A percentile compares a stretch with the other conserved stretches of the same genome.
Conservation (phyloP, 2,888 invertebrate genomes). For the Cyrtodaria siliqua region DNA sequence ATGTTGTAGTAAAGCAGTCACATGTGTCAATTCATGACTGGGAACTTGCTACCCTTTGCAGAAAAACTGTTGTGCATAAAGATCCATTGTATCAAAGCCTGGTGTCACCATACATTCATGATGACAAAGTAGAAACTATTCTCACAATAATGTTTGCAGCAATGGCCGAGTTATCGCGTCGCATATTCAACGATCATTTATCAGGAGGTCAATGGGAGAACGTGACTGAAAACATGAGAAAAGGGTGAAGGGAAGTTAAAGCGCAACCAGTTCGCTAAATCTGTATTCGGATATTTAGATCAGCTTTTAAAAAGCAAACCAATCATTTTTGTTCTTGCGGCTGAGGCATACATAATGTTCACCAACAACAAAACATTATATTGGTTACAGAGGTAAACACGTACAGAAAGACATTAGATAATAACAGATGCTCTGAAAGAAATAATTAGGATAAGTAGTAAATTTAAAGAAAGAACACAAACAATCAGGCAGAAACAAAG, state of each 20-base stretch:
- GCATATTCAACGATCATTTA: conserved; percentile 33
- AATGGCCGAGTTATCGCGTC: conserved; percentile 10
- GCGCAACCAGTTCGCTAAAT: conserved; percentile 40
- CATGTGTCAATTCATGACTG: conserved; percentile 31
- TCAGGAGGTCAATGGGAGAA: conserved; percentile 22
- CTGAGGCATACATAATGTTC: conserved; percentile 59
- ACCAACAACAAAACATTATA: conserved; percentile 42
- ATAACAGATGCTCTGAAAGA: conserved; percentile 7
- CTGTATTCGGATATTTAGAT: conserved; percentile 34
- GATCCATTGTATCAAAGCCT: conserved; percentile 27
- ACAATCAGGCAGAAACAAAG: no score
- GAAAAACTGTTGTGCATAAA: conserved; percentile 20
- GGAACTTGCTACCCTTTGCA: conserved; percentile 2
- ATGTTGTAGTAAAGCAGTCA: conserved; percentile 26
- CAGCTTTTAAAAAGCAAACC: conserved; percentile 23
- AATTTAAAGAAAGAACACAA: conserved; percentile 18
- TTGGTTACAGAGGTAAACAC: conserved; percentile 38
- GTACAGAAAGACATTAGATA: conserved; percentile 3
- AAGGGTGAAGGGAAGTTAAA: background rate
- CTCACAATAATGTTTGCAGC: conserved; percentile 35
- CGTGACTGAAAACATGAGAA: conserved; percentile 7
- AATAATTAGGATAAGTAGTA: conserved; percentile 32
- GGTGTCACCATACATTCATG: conserved; percentile 27
- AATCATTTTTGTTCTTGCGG: conserved; percentile 33
- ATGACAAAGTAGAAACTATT: conserved; percentile 26